Percentiles rank a stretch among this genome's conserved stretches.
Evolutionary conservation across 1,140 invertebrate genomes (phyloP).

Genomic region (Radopholus similis): DNA sequence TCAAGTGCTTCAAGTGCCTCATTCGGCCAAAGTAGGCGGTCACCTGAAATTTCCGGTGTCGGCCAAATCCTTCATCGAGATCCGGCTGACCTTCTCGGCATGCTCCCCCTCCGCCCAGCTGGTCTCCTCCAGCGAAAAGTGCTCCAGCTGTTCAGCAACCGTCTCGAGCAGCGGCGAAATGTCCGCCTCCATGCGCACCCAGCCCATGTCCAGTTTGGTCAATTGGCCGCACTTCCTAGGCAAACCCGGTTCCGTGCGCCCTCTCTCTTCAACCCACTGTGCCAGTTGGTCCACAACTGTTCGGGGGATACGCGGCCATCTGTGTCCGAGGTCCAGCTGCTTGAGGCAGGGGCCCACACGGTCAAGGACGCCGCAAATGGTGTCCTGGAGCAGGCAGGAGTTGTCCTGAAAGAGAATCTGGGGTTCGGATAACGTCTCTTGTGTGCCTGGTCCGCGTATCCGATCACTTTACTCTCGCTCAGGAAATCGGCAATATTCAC

Average conservation of each 20-base stretch:
- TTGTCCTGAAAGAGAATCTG: constrained; percentile 15
- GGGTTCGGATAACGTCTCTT: background rate
- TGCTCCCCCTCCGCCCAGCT: constrained; percentile 22
- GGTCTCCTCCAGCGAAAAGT: constrained; percentile 33
- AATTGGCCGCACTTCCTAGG: constrained; percentile 24
- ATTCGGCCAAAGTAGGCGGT: background rate
- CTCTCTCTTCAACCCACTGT: background rate
- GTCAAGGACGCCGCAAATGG: constrained; percentile 17
- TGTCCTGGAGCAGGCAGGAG: constrained; percentile 6
- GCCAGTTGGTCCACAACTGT: constrained; percentile 19
- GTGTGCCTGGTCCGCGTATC: background rate
- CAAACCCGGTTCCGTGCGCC: background rate
- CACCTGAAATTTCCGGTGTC: background rate
- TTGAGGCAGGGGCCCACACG: constrained; percentile 27
- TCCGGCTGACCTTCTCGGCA: constrained; percentile 23
- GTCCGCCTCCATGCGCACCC: constrained; percentile 26
- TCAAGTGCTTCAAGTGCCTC: background rate
- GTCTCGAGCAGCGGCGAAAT: constrained; percentile 25
- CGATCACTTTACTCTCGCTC: background rate
- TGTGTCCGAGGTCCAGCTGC: constrained; percentile 20
- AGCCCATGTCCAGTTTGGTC: constrained; percentile 26
- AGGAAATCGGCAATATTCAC: constrained; percentile 10
- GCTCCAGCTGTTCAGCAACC: constrained; percentile 16
- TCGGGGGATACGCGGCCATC: constrained; percentile 26
- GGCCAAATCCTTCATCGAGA: background rate